Base-by-base conservation (phyloP, 2,113 vertebrate genomes). In the Thinocorus orbignyianus region DNA sequence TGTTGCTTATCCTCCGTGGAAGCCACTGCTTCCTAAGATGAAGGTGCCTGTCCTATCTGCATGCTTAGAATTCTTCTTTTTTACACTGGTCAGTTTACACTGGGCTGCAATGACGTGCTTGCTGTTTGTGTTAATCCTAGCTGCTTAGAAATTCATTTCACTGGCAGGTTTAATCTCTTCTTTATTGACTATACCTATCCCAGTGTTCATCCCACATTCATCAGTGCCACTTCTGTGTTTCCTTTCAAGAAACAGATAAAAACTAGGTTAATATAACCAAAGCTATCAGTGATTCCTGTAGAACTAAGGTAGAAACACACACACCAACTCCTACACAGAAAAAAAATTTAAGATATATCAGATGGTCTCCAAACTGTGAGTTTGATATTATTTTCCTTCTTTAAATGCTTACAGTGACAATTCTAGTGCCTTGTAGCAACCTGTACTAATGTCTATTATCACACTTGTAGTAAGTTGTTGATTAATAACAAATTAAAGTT, bases 31-130 rank as follows among this genome's bases (percentile, higher is more conserved):
- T 74, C 35, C 19, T 31, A 39, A 52, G 2, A n/a, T 61, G 51
- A 82, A 62, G 24, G 4, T 13, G 2, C 3, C 11, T 77, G 28
- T 1, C 2, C n/a, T 70, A 4, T 35, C 17, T 0, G 0, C 19
- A 61, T 65, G 33, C 49, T 86, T 61, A 20, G 4, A 83, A 57
- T 62, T 71, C 31, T 74, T 61, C 2, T 61, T 86, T 82, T 73
- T 44, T 66, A 24, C 18, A 39, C 17, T 25, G 51, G 13, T 49
- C 22, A 17, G 11, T 65, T 81, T 64, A 60, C 42, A 51, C 10
- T 14, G 19, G 46, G 25, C 13, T 74, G 49, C 23, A 55, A 12
- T 37, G 17, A 65, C 33, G 13, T 2, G 2, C 10, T 86, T 69
- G 26, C 12, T 72, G 15, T 17, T 69, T 69, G 5, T 25, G 46